Percentiles rank a stretch among this genome's conserved stretches.
These are phyloP conservation scores for Atethmia centrago DNA, from an alignment of 2,888 invertebrate species.

Conservation along the genomic window DNA sequence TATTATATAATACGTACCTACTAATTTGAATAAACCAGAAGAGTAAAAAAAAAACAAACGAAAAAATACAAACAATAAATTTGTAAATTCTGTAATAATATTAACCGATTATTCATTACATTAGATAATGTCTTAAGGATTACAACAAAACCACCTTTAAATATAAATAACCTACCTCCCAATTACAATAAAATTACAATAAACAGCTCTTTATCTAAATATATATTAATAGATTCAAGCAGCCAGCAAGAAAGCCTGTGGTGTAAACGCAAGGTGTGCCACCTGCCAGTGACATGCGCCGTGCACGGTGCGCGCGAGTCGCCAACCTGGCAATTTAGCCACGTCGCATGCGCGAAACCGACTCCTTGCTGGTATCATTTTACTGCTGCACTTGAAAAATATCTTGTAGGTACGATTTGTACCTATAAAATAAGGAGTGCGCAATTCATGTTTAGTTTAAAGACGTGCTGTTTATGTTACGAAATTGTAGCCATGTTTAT, in stretches of 20 bases:
- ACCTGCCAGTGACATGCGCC: constrained; percentile 68
- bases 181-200: constrained; percentile 50
- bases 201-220: constrained; percentile 45
- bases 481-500: constrained; percentile 36
- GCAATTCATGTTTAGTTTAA: constrained; percentile 30
- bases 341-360: constrained; percentile 57
- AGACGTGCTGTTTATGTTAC: constrained; percentile 34
- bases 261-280: constrained; percentile 70
- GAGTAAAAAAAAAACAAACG: too few relatives aligned
- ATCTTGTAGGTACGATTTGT: constrained; percentile 49
- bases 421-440: constrained; percentile 43
- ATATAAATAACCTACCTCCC: constrained; percentile 33
- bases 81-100: background rate
- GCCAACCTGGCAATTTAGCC: constrained; percentile 71
- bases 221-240: constrained; percentile 61
- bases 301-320: constrained; percentile 58
- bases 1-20: background rate
- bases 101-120: background rate
- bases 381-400: constrained; percentile 72
- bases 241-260: constrained; percentile 60
- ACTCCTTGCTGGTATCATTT: constrained; percentile 76
- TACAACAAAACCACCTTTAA: background rate
- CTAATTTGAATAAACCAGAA: background rate
- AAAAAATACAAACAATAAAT: too few relatives aligned
- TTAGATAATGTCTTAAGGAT: background rate